Evolutionary conservation across 2,113 vertebrate species (phyloP), one percentile per base, ranked within the genome.

Genomic region (Colius striatus): DNA sequence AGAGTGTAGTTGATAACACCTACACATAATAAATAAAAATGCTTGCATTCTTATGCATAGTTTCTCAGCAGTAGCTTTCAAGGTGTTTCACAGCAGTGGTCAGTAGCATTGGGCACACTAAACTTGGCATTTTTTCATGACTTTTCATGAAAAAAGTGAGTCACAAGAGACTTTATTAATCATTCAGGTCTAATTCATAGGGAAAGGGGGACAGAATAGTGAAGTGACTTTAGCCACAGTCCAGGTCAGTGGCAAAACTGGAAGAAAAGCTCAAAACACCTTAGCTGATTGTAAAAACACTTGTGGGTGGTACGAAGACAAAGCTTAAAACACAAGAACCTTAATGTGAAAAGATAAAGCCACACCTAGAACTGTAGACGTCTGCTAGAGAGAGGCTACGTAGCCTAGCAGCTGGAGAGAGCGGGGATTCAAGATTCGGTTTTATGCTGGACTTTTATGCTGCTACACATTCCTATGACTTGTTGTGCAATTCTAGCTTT

Each of bases 291-390:
- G 26, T 43, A 81, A 88, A 89, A 70, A 16, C 6, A 41, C 12
- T 38, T 2, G 0, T 5, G 23, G 10, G 36, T 0, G 2, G 7
- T 63, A n/a, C 32, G 47, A 84, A 54, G 27, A 22, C 38, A 61
- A 45, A 23, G 5, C 29, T 48, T 66, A 11, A 5, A 70, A n/a
- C 6, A 26, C 9, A 58, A 45, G 25, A 50, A n/a, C n/a, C 30
- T 53, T 60, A 4, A 9, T 14, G 13, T 18, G 27, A 13, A 55
- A 82, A 45, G 18, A 83, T n/a, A 1, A 2, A 90, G n/a, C 32
- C 41, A 54, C 34, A 34, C 15, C 32, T 63, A 21, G 48, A 54
- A 73, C 41, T 58, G 38, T 2, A 80, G n/a, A 20, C 15, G 5
- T 41, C 67, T 81, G 15, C 30, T 57, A 29, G 47, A 54, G 45